phyloP scores from a whole-genome alignment of 1,140 invertebrate genomes.

The Platyscapa corneri region DNA sequence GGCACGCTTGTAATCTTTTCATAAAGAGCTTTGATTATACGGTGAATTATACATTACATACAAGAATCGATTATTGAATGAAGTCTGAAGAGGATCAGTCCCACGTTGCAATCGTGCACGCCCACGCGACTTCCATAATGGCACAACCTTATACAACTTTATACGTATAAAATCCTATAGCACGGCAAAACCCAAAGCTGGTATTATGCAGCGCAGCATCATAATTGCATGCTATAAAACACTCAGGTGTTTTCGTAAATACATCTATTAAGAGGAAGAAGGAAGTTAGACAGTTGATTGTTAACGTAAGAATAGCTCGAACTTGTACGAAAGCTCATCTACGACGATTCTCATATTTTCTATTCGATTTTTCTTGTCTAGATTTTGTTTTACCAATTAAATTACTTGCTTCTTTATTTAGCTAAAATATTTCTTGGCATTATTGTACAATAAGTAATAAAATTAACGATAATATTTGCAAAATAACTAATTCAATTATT shows the following conservation, averaged over 20 bases:
- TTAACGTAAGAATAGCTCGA: conserved; percentile 58
- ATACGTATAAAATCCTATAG: neutral
- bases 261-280: conserved; percentile 41
- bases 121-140: conserved; percentile 73
- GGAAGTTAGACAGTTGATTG: conserved; percentile 44
- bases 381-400: no score
- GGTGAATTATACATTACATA: conserved; percentile 50
- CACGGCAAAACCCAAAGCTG: neutral
- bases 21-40: conserved; percentile 39
- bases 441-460: no score
- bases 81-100: conserved; percentile 72
- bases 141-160: conserved; percentile 59
- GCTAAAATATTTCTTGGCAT: no score
- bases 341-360: no score
- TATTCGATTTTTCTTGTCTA: no score
- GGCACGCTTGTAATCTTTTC: conserved; percentile 11
- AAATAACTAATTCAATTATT: no score
- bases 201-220: neutral
- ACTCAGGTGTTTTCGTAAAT: conserved; percentile 64
- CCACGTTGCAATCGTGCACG: conserved; percentile 62
- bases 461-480: no score
- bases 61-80: conserved; percentile 71
- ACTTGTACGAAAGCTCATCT: neutral
- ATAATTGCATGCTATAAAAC: conserved; percentile 54
- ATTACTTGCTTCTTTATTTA: no score